Base-by-base conservation (phyloP, 2,113 vertebrate genomes). In the Cinclus mexicanus region DNA sequence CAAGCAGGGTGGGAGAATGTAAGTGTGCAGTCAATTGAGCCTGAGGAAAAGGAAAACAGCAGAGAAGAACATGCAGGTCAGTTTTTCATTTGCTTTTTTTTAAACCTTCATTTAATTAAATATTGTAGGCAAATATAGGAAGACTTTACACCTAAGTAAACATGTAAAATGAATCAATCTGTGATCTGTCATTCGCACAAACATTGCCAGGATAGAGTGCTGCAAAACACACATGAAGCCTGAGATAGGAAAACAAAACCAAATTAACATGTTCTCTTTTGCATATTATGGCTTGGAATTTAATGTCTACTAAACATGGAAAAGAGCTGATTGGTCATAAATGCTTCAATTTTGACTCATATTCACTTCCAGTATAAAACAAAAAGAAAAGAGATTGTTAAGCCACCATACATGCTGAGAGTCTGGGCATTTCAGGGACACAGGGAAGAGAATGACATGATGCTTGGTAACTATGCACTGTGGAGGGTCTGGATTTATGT, bases 1-100 rank as follows among this genome's bases (percentile, higher is more conserved):
- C 99, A 99, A 15, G 99, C 95, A 10, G 99, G 99, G 72, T 99
- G 98, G 37, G 99, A 99, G 96, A 99, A 99, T 1, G 98, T 97
- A 89, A 99, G 97, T 5, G 98, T 99, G 87, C 99, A 99, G 96
- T 99, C 99, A 79, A 98, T 97, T 50, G 98, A 98, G 21, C 96
- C 98, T 98, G 91, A 59, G 88, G 96, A 95, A 97, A 86, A 85
- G 53, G 50, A 92, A 71, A 77, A 86, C 28, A 86, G 49, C 39
- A 93, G n/a, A 82, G 68, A 70, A 89, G 60, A 94, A 78, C 46
- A 83, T 57, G 33, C 4, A 10, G 14, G 21, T 95, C 65, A 77
- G 56, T 49, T 83, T 76, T 84, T 49, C 0, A 47, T 65, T 53
- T 53, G 24, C 20, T 95, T 75, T 31, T n/a, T 42, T 70, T 35